Evolutionary conservation across 92 coral and sea anemone species (phyloP).

Genomic region (Blastomussa wellsi): DNA sequence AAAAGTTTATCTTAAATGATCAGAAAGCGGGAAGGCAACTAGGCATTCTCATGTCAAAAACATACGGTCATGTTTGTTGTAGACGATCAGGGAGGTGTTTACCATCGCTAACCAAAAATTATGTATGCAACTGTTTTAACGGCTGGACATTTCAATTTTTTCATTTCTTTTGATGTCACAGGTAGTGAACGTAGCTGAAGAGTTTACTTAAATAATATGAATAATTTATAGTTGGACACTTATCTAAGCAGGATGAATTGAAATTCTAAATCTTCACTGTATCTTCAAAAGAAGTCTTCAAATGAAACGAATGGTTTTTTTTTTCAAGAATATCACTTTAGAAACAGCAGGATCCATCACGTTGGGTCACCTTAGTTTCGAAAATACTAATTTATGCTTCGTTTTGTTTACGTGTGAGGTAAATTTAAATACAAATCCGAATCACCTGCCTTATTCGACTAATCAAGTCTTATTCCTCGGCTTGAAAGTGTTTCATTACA

Average conservation of each 20-base stretch:
- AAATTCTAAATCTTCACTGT: background rate
- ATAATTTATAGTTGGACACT: constrained; percentile 16
- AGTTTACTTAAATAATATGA: constrained; percentile 17
- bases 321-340: background rate
- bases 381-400: constrained; percentile 8
- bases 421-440: background rate
- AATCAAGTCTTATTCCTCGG: background rate
- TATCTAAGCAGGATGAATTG: constrained; percentile 3
- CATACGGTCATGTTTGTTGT: background rate
- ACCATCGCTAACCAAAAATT: background rate
- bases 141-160: background rate
- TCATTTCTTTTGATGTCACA: constrained; percentile 1
- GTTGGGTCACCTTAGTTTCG: background rate
- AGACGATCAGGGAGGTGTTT: background rate
- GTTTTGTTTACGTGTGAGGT: background rate
- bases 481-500: background rate
- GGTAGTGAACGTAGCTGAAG: background rate
- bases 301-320: background rate
- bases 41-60: background rate
- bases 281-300: background rate
- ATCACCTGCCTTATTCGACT: constrained; percentile 20
- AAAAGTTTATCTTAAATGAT: background rate
- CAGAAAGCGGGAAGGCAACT: background rate
- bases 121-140: constrained; percentile 8
- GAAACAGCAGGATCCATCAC: background rate